Percentiles rank a stretch among this genome's conserved stretches.
phyloP scores from a whole-genome alignment of 2,113 vertebrate species.

The Argyrosomus japonicus region DNA sequence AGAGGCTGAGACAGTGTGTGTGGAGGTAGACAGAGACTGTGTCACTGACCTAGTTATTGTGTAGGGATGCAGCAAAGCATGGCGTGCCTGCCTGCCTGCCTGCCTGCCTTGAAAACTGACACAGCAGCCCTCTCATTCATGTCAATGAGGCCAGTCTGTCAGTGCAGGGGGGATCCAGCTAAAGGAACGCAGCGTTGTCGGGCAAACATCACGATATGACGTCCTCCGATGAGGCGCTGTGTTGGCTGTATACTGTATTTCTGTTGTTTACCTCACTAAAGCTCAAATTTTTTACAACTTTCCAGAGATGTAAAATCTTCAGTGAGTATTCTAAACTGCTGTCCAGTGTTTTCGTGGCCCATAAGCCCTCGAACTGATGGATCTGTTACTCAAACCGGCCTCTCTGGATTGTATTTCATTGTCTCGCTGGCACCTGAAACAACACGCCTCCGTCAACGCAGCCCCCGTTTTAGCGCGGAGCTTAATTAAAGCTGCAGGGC shows the following conservation, averaged over 20 bases:
- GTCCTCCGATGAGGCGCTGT: too few relatives aligned
- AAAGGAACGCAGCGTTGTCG: not conserved
- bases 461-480: not conserved
- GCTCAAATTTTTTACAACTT: not conserved
- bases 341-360: not conserved
- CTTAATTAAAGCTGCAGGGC: not conserved
- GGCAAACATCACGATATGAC: too few relatives aligned
- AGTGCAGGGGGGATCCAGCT: not conserved
- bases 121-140: not conserved
- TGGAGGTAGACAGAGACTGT: slow-evolving; percentile 4
- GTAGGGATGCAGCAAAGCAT: too few relatives aligned
- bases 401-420: not conserved
- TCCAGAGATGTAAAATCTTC: not conserved
- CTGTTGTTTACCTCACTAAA: not conserved
- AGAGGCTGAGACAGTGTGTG: not conserved
- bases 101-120: too few relatives aligned
- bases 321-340: not conserved
- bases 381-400: not conserved
- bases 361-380: not conserved
- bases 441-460: not conserved
- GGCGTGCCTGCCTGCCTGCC: too few relatives aligned
- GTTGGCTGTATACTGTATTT: not conserved
- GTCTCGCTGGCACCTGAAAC: not conserved
- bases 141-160: not conserved
- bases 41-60: slow-evolving; percentile 46